A percentile compares a stretch with the other conserved stretches of the same genome.
These are phyloP conservation scores for Morpho helenor DNA, from an alignment of 2,888 invertebrate species.

Conservation along the genomic window DNA sequence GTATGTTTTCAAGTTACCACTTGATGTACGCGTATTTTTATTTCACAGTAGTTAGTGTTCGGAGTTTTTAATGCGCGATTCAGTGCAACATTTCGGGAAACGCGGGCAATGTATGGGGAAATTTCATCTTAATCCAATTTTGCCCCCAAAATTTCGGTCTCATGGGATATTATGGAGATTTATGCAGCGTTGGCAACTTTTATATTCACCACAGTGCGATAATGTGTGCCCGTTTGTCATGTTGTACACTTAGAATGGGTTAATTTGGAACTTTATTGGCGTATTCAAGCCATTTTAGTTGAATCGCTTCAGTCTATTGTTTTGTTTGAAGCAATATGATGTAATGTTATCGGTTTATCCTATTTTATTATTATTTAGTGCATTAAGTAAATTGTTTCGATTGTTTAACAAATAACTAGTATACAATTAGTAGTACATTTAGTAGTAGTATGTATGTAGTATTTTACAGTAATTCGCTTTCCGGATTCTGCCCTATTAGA, in stretches of 20 bases:
- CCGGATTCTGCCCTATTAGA: no score
- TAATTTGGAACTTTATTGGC: constrained; percentile 22
- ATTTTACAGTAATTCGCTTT: no score
- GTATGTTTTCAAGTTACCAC: constrained; percentile 23
- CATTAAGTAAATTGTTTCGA: no score
- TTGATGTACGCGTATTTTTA: constrained; percentile 41
- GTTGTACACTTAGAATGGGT: constrained; percentile 20
- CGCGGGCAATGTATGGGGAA: constrained; percentile 5
- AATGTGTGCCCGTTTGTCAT: constrained; percentile 19
- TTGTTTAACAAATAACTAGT: no score
- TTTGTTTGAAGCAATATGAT: no score
- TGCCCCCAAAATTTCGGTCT: background rate
- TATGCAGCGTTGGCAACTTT: background rate
- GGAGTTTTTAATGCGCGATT: constrained; percentile 41
- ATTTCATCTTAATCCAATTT: constrained; percentile 11
- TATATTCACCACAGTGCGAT: background rate
- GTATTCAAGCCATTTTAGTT: constrained; percentile 10
- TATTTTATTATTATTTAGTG: no score
- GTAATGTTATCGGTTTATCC: no score
- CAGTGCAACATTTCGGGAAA: constrained; percentile 33
- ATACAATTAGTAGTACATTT: no score
- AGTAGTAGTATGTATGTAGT: no score
- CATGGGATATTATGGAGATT: constrained; percentile 4
- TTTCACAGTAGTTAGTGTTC: constrained; percentile 36
- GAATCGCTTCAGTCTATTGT: no score